phyloP scores from a whole-genome alignment of 1,140 invertebrate species.

The Antheraea mylitta region DNA sequence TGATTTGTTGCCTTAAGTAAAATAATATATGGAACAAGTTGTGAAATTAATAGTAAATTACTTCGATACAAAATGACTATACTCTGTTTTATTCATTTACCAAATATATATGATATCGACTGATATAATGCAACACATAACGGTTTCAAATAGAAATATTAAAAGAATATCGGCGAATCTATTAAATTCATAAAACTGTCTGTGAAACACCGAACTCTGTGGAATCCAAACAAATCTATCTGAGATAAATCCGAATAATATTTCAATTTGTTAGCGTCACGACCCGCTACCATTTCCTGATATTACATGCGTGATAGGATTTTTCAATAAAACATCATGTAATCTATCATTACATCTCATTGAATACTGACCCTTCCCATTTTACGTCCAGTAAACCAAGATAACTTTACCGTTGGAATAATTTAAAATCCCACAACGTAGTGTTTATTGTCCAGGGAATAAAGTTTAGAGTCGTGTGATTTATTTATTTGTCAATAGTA shows the following conservation, averaged over 20 bases:
- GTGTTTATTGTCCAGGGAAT: conserved; percentile 16
- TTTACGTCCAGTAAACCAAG: conserved; percentile 17
- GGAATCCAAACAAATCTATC: conserved; percentile 2
- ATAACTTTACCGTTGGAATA: conserved; percentile 11
- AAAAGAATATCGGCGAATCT: too few species aligned
- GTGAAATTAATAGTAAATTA: too few species aligned
- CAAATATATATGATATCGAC: too few species aligned
- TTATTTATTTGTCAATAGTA: conserved; percentile 15
- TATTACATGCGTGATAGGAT: conserved; percentile 24
- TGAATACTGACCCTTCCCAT: conserved; percentile 23
- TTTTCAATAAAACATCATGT: conserved; percentile 30
- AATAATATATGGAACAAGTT: too few species aligned
- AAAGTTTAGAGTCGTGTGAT: conserved; percentile 18
- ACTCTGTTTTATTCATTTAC: too few species aligned
- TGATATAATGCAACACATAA: too few species aligned
- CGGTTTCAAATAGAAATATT: too few species aligned
- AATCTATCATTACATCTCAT: conserved; percentile 31
- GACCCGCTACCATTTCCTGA: conserved; percentile 19
- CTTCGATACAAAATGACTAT: too few species aligned
- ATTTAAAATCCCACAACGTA: background rate
- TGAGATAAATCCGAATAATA: background rate
- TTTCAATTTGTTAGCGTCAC: conserved; percentile 19
- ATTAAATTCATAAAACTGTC: background rate
- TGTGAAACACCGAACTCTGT: background rate
- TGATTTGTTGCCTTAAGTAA: too few species aligned